Base-by-base conservation (phyloP, 2,797 vertebrate genomes). In the Eulemur rubriventer region DNA sequence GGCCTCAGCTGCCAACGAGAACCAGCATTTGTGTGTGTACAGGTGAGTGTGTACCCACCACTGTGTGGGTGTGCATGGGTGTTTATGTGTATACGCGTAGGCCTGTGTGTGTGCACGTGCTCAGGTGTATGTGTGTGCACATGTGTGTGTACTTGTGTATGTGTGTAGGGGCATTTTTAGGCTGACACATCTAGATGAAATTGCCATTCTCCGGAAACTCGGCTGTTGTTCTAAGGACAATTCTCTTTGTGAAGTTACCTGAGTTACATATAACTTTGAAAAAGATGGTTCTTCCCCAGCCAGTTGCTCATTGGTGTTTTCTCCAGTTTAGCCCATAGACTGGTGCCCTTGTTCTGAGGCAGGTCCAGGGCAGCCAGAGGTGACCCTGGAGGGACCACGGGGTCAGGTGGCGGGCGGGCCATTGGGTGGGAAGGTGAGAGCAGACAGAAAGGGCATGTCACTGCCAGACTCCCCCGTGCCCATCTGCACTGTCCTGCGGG, bases 381-480 rank as follows among this genome's bases (percentile, higher is more conserved):
- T 50, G 59, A 16, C 67, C 14, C 48, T 48, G 46, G n/a, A 82
- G 61, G 46, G 17, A 38, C 46, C 17, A 2, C 1, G 52, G 30
- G 76, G 35, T 28, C n/a, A 46, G 35, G 14, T 26, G 38, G n/a
- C 2, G 10, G 16, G 10, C 18, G 2, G 18, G 70, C 33, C 28
- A 8, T 33, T 20, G 12, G 24, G 6, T 43, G 24, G 63, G 9
- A 50, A 82, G 67, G 38, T 48, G 11, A 14, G 35, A 46, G n/a
- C 2, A 8, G 24, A 18, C 0, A 90, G 50, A 24, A 20, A 26
- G 6, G 20, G 3, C 0, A 11, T 17, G 46, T 11, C 3, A 22
- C 10, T 18, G 33, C 9, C 16, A 61, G 6, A 11, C 6, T 41
- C 28, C 2, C 30, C 26, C 46, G 26, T n/a, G 75, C n/a, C 18